These are phyloP conservation scores for Semotilus atromaculatus DNA, from an alignment of 2,797 vertebrate species.

Conservation along the genomic window DNA sequence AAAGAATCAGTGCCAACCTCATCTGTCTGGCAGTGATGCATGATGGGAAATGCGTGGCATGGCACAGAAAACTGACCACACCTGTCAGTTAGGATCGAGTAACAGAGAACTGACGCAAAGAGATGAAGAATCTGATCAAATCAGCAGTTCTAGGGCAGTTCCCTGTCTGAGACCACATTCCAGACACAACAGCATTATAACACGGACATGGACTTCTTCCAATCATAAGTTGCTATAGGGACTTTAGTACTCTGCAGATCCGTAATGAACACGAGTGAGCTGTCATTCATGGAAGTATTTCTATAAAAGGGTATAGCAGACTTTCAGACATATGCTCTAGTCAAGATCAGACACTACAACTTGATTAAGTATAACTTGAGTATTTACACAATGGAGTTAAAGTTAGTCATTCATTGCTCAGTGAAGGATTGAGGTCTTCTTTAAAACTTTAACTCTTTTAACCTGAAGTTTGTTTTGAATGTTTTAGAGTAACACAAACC, in stretches of 20 bases:
- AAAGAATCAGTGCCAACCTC: slow-evolving; percentile 1
- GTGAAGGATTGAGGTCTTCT: neutral
- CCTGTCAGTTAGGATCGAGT: slow-evolving; percentile 1
- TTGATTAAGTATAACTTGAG: neutral
- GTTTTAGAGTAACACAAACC: neutral
- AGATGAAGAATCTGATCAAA: slow-evolving; percentile 1
- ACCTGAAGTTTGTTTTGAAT: neutral
- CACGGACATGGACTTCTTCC: neutral
- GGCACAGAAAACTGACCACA: neutral
- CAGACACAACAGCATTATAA: neutral
- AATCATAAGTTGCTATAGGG: neutral
- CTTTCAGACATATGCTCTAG: slow-evolving; percentile 13
- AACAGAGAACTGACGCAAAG: slow-evolving; percentile 18
- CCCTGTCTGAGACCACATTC: neutral
- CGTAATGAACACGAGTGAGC: neutral
- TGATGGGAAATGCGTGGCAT: slow-evolving; percentile 9
- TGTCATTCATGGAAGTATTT: neutral
- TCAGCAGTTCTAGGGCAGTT: slow-evolving; percentile 5
- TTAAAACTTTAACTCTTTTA: neutral
- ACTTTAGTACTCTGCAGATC: neutral
- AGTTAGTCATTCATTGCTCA: neutral
- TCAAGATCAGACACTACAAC: slow-evolving; percentile 14
- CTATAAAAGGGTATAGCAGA: slow-evolving; percentile 18
- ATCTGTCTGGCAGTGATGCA: slow-evolving; percentile 20
- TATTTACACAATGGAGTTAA: neutral